A percentile compares a stretch with the other conserved stretches of the same genome.
Conservation (phyloP, 2,888 invertebrate species). For the Tubulanus polymorphus region DNA sequence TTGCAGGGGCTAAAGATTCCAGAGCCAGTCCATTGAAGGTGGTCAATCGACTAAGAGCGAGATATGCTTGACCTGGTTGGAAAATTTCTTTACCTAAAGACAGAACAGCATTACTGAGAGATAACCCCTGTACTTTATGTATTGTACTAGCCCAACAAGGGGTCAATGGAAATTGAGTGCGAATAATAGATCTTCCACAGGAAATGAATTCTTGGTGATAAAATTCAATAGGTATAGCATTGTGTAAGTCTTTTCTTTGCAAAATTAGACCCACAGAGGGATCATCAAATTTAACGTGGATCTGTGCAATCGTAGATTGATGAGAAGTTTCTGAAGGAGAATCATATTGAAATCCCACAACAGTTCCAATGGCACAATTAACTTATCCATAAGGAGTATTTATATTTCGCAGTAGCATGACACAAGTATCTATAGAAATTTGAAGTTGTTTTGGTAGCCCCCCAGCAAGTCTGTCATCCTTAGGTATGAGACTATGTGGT, state of each 20-base stretch:
- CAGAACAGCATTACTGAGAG: neutral
- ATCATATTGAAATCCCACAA: neutral
- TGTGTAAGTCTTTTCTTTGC: neutral
- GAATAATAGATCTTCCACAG: neutral
- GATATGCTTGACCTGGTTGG: too few species aligned
- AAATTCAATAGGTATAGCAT: neutral
- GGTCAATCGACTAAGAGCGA: too few species aligned
- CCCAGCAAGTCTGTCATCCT: neutral
- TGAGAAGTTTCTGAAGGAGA: neutral
- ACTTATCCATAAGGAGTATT: neutral
- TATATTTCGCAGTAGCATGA: neutral
- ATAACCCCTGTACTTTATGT: neutral
- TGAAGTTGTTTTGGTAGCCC: neutral
- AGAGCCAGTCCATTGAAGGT: too few species aligned
- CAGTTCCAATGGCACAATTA: neutral
- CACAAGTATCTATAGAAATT: neutral
- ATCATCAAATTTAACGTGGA: neutral
- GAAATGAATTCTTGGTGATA: neutral
- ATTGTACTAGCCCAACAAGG: neutral
- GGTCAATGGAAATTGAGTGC: neutral
- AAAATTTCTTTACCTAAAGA: neutral
- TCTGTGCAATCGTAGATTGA: neutral
- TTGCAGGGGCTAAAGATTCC: too few species aligned
- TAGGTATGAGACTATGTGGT: neutral
- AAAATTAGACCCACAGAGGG: neutral